phyloP scores from a whole-genome alignment of 2,113 vertebrate species.

The Mobula hypostoma region DNA sequence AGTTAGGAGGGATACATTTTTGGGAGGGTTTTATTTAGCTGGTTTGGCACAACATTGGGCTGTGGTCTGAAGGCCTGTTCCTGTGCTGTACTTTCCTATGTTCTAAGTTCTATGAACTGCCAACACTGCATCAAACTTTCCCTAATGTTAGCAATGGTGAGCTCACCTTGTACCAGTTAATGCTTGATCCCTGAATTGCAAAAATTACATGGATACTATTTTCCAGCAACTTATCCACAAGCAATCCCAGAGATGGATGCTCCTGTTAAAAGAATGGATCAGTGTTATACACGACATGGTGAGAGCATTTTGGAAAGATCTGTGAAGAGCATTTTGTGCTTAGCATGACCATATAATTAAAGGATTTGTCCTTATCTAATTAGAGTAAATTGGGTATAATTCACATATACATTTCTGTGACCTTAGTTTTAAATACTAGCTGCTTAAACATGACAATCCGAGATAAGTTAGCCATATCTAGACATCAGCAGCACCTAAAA shows the following conservation, averaged over 20 bases:
- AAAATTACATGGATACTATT: constrained; percentile 89
- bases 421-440: not conserved
- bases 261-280: constrained; percentile 58
- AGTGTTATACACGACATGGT: not conserved
- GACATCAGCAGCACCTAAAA: too few relatives aligned
- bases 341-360: not conserved
- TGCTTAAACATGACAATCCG: not conserved
- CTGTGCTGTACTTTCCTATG: too few relatives aligned
- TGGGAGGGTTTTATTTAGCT: too few relatives aligned
- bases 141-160: constrained; percentile 44
- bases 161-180: constrained; percentile 95
- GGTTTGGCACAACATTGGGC: too few relatives aligned
- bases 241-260: constrained; percentile 82
- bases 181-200: constrained; percentile 83
- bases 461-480: not conserved
- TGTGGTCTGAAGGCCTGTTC: too few relatives aligned
- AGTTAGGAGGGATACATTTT: too few relatives aligned
- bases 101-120: too few relatives aligned
- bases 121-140: not conserved
- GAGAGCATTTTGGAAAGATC: not conserved
- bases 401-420: not conserved
- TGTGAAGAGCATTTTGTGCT: not conserved
- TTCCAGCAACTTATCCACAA: constrained; percentile 84
- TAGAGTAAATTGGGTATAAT: not conserved
- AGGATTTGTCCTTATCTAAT: not conserved